phyloP scores from a whole-genome alignment of 1,140 invertebrate genomes.

The Ostrea edulis region DNA sequence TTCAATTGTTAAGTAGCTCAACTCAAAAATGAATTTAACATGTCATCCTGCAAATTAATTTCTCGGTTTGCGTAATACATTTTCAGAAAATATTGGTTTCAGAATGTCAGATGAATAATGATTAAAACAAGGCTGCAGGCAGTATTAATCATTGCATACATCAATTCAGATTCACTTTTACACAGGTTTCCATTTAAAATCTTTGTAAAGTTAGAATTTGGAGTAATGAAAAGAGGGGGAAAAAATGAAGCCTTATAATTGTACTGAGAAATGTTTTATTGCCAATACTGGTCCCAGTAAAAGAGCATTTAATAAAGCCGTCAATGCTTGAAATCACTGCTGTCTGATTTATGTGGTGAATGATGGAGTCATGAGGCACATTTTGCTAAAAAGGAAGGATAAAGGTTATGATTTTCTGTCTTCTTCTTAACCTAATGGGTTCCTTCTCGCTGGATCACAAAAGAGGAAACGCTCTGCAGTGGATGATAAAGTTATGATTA shows the following conservation, averaged over 20 bases:
- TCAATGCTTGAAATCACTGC: neutral
- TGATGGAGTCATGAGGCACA: neutral
- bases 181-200: too few relatives aligned
- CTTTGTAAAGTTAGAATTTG: neutral
- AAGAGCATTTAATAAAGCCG: neutral
- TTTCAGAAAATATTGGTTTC: too few relatives aligned
- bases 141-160: too few relatives aligned
- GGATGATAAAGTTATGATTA: slow-evolving; percentile 28
- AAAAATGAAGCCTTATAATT: too few relatives aligned
- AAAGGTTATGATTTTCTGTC: neutral
- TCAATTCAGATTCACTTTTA: too few relatives aligned
- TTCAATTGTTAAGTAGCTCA: too few relatives aligned
- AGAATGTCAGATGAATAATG: too few relatives aligned
- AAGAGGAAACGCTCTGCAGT: neutral
- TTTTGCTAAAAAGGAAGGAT: neutral
- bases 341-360: neutral
- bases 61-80: too few relatives aligned
- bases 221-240: neutral
- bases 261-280: neutral
- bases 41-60: too few relatives aligned
- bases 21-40: too few relatives aligned
- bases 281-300: neutral
- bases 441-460: neutral
- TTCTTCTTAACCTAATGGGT: neutral
- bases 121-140: too few relatives aligned